Evolutionary conservation across 2,888 invertebrate genomes (phyloP), one percentile per base, ranked within the genome.

Genomic region (Euphydryas editha): DNA sequence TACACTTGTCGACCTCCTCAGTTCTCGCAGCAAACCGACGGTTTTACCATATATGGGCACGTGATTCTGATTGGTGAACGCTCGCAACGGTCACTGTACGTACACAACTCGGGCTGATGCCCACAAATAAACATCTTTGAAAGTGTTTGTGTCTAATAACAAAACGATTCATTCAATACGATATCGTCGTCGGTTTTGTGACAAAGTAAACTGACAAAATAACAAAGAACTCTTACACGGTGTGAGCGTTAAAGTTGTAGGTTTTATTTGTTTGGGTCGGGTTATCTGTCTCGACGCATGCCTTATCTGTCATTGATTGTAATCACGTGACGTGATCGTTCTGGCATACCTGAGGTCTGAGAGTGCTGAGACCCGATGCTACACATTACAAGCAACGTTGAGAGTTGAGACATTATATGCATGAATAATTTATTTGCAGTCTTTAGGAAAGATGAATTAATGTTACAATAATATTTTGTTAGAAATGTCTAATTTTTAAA

Each of bases 31-130:
- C 81, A 85, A 86, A 93, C 93, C 93, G 94, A 93, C 94, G 94
- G 94, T 93, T 94, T 95, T 94, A 95, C 96, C 96, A 95, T 96
- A 96, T 96, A 96, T 95, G 96, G 96, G 94, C 95, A 96, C 95
- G 94, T 94, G 81, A 77, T 83, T 88, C 86, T 92, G 93, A 96
- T 96, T 96, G 96, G 96, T 91, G 72, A 81, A 90, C 84, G 77
- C 76, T 73, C 76, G 79, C 88, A 89, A 92, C 93, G 92, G 92
- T 93, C 88, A 83, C 86, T 86, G 87, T 89, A 81, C 77, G 78
- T 81, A 89, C 80, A 83, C 72, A 74, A 76, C 6, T 4, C 77
- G 73, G 67, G 63, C 62, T 42, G 49, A 37, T 78, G 79, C 83
- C 81, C 83, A 76, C 75, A 80, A 77, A 77, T 75, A 77, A 68